phyloP scores from a whole-genome alignment of 2,797 vertebrate genomes.

The Sciurus carolinensis region DNA sequence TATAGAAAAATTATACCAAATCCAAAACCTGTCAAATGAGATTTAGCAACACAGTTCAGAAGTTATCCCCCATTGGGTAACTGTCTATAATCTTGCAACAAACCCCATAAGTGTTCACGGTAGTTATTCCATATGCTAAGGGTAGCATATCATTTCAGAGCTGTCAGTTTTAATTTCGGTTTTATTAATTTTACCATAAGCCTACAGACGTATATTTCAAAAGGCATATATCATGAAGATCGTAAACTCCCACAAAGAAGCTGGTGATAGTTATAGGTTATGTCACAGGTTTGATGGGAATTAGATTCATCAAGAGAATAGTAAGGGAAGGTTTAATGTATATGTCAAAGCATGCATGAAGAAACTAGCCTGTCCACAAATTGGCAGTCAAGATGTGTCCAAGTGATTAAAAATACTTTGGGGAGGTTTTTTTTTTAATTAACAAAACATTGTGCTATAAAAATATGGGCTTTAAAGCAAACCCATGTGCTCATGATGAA shows the following conservation, averaged over 20 bases:
- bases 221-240: conserved; percentile 85
- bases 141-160: conserved; percentile 88
- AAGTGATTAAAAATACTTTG: conserved; percentile 65
- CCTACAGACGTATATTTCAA: conserved; percentile 87
- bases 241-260: conserved; percentile 86
- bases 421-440: conserved; percentile 52
- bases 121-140: conserved; percentile 90
- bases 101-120: conserved; percentile 86
- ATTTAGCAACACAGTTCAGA: conserved; percentile 90
- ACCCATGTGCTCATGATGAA: background rate
- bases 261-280: conserved; percentile 75
- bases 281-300: conserved; percentile 81
- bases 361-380: conserved; percentile 71
- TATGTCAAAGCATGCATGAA: conserved; percentile 73
- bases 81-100: conserved; percentile 89
- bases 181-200: conserved; percentile 91
- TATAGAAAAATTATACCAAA: conserved; percentile 87
- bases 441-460: conserved; percentile 63
- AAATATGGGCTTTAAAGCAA: conserved; percentile 65
- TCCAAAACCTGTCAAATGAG: conserved; percentile 90
- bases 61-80: conserved; percentile 89
- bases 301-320: conserved; percentile 75
- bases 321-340: conserved; percentile 77
- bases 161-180: conserved; percentile 90
- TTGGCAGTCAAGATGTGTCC: conserved; percentile 64